Conservation (phyloP, 2,888 invertebrate genomes). For the Xestia sexstrigata region DNA sequence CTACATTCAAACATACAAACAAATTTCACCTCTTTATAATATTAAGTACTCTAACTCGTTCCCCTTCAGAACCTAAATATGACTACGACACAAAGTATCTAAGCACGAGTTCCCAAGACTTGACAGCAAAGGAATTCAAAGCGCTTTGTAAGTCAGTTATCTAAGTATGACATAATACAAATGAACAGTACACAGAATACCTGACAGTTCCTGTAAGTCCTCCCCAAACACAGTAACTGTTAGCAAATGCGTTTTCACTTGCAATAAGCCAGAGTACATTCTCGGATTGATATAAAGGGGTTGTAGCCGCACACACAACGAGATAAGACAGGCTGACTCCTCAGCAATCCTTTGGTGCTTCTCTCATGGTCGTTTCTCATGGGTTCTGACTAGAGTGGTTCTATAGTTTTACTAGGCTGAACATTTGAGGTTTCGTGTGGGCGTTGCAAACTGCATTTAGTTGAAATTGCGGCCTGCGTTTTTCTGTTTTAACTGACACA, state of each 20-base stretch:
- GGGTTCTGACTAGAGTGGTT: conserved; percentile 4
- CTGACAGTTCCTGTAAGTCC: conserved; percentile 23
- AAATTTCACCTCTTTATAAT: too few species aligned
- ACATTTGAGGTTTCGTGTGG: neutral
- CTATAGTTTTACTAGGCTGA: neutral
- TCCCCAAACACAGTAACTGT: conserved; percentile 34
- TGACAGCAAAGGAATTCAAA: conserved; percentile 26
- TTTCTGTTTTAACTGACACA: neutral
- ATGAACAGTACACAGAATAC: conserved; percentile 7
- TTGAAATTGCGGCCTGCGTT: neutral
- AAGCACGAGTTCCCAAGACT: neutral
- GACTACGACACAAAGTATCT: neutral
- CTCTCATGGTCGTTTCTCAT: conserved; percentile 34
- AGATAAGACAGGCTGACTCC: conserved; percentile 28
- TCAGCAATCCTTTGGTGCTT: conserved; percentile 41
- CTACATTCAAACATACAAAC: too few species aligned
- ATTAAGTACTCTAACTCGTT: neutral
- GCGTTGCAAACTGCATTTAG: neutral
- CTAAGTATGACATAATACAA: conserved; percentile 15
- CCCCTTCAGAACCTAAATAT: neutral
- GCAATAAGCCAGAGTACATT: conserved; percentile 43
- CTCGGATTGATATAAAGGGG: conserved; percentile 36
- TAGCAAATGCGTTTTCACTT: conserved; percentile 40
- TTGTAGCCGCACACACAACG: conserved; percentile 26
- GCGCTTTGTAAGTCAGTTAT: conserved; percentile 17